Conservation (phyloP, 2,113 vertebrate genomes). For the Pandion haliaetus region DNA sequence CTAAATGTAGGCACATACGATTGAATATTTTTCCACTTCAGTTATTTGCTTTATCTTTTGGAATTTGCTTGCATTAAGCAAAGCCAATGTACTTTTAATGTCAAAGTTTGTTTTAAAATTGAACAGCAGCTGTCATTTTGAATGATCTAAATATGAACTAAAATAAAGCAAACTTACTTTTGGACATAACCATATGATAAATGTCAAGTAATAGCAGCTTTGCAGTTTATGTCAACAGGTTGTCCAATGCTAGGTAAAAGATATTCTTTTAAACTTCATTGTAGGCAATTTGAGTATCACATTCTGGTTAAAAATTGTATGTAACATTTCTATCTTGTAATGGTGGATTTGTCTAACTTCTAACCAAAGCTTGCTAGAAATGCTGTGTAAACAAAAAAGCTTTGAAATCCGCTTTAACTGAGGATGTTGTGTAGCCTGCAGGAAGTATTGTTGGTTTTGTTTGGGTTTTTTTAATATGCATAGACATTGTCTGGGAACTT, state of each 20-base stretch:
- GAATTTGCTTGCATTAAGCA: neutral
- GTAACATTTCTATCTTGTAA: neutral
- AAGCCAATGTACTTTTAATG: neutral
- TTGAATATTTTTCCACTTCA: neutral
- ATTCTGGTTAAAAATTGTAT: neutral
- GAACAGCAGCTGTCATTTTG: neutral
- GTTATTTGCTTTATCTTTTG: neutral
- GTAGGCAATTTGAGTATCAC: neutral
- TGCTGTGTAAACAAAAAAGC: neutral
- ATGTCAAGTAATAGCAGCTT: neutral
- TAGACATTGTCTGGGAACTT: neutral
- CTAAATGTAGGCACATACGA: neutral
- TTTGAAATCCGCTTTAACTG: neutral
- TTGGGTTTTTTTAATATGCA: neutral
- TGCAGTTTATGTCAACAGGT: neutral
- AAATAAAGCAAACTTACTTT: neutral
- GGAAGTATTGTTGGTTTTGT: neutral
- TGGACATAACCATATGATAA: neutral
- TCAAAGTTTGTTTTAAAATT: neutral
- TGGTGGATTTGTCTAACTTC: neutral
- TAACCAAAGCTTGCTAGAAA: neutral
- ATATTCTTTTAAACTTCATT: neutral
- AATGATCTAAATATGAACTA: neutral
- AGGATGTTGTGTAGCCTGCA: neutral
- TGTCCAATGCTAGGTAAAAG: neutral